Conservation (phyloP, 2,113 vertebrate genomes). For the Tachuris rubrigastra region DNA sequence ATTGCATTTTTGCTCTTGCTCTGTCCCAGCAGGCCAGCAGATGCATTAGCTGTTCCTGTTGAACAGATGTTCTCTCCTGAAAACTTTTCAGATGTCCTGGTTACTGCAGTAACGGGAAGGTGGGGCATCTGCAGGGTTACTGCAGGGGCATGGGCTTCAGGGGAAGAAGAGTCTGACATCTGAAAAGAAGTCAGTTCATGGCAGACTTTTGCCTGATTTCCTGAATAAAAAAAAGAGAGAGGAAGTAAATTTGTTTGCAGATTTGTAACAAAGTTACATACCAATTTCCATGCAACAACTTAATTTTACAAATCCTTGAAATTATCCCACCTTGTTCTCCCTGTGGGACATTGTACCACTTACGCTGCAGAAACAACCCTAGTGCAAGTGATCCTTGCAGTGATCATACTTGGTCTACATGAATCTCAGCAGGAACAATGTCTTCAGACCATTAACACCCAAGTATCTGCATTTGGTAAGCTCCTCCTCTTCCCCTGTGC, state of each 20-base stretch:
- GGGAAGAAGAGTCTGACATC: not conserved
- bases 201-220: constrained; percentile 37
- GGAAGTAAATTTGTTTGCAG: not conserved
- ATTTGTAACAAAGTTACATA: not conserved
- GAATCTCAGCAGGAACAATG: not conserved
- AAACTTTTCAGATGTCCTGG: constrained; percentile 74
- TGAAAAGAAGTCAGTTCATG: not conserved
- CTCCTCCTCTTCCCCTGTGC: not conserved
- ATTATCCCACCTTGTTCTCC: not conserved
- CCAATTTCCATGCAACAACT: not conserved
- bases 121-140: constrained; percentile 82
- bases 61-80: constrained; percentile 61
- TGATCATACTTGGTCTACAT: fast-evolving
- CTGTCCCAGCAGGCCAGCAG: constrained; percentile 47
- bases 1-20: constrained; percentile 55
- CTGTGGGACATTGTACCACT: not conserved
- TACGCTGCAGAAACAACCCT: not conserved
- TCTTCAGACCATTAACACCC: not conserved
- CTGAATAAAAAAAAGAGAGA: not conserved
- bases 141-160: constrained; percentile 77
- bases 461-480: not conserved
- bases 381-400: not conserved
- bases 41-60: constrained; percentile 61
- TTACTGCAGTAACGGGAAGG: constrained; percentile 82
- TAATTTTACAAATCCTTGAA: not conserved